Percentiles rank a stretch among this genome's conserved stretches.
These are phyloP conservation scores for Procavia capensis DNA, from an alignment of 2,113 vertebrate species.

Conservation along the genomic window DNA sequence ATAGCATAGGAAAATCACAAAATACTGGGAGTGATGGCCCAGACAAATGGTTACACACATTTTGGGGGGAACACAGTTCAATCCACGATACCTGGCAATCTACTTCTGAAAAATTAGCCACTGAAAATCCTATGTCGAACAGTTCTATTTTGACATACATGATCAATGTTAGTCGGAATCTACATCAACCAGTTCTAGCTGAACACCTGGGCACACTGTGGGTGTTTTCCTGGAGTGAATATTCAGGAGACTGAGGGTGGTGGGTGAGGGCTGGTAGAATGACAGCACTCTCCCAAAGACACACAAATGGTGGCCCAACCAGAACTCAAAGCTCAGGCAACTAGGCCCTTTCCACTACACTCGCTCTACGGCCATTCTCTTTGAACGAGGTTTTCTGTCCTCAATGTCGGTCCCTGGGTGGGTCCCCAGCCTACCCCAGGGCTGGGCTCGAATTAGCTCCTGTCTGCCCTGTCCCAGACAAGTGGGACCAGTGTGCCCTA, in stretches of 20 bases:
- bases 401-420: accelerated
- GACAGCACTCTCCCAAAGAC: too few relatives aligned
- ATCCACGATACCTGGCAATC: too few relatives aligned
- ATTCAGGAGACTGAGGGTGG: not conserved
- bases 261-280: too few relatives aligned
- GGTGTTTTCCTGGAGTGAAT: not conserved
- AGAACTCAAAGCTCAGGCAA: not conserved
- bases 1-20: too few relatives aligned
- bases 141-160: not conserved
- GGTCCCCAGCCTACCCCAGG: not conserved
- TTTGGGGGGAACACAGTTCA: too few relatives aligned
- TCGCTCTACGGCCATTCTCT: not conserved
- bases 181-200: not conserved
- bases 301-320: not conserved
- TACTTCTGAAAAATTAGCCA: not conserved
- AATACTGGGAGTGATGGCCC: too few relatives aligned
- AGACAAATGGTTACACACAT: too few relatives aligned
- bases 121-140: not conserved
- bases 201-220: not conserved
- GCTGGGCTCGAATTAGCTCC: not conserved
- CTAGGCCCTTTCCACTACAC: not conserved
- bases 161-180: not conserved
- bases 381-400: not conserved
- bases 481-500: not conserved
- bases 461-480: too few relatives aligned